Evolutionary conservation across 30 jellyfish, hydroid and myxozoan genomes (phyloP).

Genomic region (Haliclystus octoradiatus): DNA sequence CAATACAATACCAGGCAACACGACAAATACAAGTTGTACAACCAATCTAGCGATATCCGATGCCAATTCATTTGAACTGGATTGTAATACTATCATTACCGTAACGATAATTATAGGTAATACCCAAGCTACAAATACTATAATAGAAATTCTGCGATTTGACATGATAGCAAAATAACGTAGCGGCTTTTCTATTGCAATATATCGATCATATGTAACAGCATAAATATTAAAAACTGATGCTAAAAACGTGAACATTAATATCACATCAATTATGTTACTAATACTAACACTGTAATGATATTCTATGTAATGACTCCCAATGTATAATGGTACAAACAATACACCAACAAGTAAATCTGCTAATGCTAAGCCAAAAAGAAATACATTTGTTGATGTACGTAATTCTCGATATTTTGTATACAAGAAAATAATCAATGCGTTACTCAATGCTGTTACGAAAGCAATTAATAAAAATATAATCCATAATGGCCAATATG

Average conservation of each 20-base stretch:
- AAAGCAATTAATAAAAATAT: conserved; percentile 22
- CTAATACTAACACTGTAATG: conserved; percentile 20
- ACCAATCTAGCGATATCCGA: conserved; percentile 8
- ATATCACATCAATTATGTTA: conserved; percentile 21
- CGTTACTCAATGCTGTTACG: conserved; percentile 18
- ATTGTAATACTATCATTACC: conserved; percentile 8
- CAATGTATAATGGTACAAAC: conserved; percentile 54
- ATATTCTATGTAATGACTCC: conserved; percentile 49
- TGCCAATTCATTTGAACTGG: not conserved
- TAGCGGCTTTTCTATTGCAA: conserved; percentile 42
- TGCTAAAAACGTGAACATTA: conserved; percentile 36
- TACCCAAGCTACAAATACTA: conserved; percentile 49
- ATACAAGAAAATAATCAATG: conserved; percentile 21
- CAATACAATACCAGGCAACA: conserved; percentile 35
- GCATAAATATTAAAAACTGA: conserved; percentile 57
- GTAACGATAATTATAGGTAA: conserved; percentile 24
- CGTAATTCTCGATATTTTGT: conserved; percentile 25
- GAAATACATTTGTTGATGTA: conserved; percentile 54
- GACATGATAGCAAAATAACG: conserved; percentile 65
- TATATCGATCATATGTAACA: conserved; percentile 46
- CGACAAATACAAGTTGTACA: conserved; percentile 28
- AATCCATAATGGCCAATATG: conserved; percentile 50
- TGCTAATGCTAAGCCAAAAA: conserved; percentile 37
- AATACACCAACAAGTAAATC: conserved; percentile 36
- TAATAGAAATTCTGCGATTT: conserved; percentile 2